Evolutionary conservation across 2,888 invertebrate genomes (phyloP).

Genomic region (Papilio gigon): DNA sequence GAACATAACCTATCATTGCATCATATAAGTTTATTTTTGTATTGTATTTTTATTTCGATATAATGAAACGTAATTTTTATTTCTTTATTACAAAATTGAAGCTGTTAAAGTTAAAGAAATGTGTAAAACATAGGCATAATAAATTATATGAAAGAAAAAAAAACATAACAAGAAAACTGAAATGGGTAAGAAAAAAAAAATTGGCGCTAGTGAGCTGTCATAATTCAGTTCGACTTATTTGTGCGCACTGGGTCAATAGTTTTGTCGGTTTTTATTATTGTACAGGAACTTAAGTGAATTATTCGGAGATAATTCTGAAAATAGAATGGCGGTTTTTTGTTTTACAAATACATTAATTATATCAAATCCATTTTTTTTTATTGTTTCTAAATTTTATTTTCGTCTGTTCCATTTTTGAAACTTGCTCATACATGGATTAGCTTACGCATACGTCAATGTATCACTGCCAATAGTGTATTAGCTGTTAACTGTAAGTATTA

Average conservation of each 20-base stretch:
- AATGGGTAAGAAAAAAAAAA: too few relatives aligned
- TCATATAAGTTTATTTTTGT: not conserved
- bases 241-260: too few relatives aligned
- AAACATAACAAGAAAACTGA: too few relatives aligned
- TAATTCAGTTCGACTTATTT: too few relatives aligned
- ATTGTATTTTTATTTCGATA: conserved; percentile 1
- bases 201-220: too few relatives aligned
- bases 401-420: not conserved
- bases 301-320: too few relatives aligned
- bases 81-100: conserved; percentile 22
- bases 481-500: not conserved
- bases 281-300: too few relatives aligned
- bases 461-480: conserved; percentile 9
- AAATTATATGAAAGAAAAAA: too few relatives aligned
- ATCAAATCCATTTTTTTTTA: not conserved
- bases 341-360: not conserved
- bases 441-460: not conserved
- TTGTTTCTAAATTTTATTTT: too few relatives aligned
- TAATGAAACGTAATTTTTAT: conserved; percentile 2
- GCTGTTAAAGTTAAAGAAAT: not conserved
- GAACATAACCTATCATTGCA: not conserved
- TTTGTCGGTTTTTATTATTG: too few relatives aligned
- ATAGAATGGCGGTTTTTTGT: too few relatives aligned
- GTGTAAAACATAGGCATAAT: too few relatives aligned
- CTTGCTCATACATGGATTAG: not conserved